phyloP scores from a whole-genome alignment of 1,140 invertebrate species.

The Papilio polytes region DNA sequence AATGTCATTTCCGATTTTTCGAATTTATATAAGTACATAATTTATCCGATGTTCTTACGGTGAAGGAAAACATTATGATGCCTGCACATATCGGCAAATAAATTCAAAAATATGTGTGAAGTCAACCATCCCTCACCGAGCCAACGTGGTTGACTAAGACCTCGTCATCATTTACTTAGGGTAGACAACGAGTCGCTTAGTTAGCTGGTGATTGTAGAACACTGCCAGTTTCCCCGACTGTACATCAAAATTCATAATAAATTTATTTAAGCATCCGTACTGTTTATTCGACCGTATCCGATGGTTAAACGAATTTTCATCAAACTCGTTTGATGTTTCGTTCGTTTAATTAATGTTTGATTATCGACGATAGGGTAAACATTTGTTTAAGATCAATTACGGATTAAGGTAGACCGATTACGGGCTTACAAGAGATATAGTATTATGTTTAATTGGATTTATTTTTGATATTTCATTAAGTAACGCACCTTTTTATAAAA shows the following conservation, averaged over 20 bases:
- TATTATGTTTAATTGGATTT: not conserved
- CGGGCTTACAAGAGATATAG: not conserved
- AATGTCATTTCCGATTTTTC: no score
- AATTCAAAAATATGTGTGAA: no score
- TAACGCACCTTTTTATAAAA: not conserved
- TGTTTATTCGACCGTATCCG: not conserved
- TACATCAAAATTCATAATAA: not conserved
- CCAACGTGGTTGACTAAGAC: no score
- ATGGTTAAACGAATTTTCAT: conserved; percentile 9
- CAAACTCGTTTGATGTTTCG: conserved; percentile 9
- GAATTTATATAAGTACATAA: no score
- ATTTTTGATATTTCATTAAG: not conserved
- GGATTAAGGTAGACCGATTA: conserved; percentile 24
- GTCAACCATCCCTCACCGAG: no score
- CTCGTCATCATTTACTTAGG: no score
- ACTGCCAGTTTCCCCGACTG: no score
- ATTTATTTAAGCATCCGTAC: conserved; percentile 4
- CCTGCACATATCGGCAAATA: no score
- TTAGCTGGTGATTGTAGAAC: no score
- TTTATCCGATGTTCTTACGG: no score
- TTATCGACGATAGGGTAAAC: conserved; percentile 21
- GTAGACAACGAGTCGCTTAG: no score
- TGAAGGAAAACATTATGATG: no score
- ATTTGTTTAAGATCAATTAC: conserved; percentile 25
- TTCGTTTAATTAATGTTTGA: conserved; percentile 31